These are phyloP conservation scores for Sialis lutaria DNA, from an alignment of 2,888 invertebrate species.

Conservation along the genomic window DNA sequence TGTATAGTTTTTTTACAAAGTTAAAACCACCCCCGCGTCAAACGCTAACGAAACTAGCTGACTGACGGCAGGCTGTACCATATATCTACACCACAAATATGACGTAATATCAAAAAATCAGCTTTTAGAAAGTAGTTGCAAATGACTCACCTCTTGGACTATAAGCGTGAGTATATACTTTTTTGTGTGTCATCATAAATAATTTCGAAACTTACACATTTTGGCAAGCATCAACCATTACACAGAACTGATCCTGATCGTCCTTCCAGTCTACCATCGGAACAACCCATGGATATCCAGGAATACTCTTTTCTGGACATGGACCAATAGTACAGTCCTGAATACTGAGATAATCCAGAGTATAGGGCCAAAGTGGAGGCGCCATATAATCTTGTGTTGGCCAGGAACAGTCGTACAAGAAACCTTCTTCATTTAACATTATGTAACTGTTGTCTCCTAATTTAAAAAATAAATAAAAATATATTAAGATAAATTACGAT, in stretches of 20 bases:
- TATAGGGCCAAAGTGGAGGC: slow-evolving; percentile 42
- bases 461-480: background rate
- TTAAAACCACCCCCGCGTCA: no score
- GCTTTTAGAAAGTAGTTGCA: no score
- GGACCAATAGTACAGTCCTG: slow-evolving; percentile 35
- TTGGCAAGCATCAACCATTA: slow-evolving; percentile 37
- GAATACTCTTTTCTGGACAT: slow-evolving; percentile 28
- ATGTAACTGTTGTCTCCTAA: slow-evolving; percentile 28
- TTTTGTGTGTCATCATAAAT: no score
- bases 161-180: no score
- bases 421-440: slow-evolving; percentile 26
- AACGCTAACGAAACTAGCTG: no score
- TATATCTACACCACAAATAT: no score
- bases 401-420: slow-evolving; percentile 40
- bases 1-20: no score
- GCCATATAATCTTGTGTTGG: slow-evolving; percentile 27
- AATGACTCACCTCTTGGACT: no score
- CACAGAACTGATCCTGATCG: slow-evolving; percentile 26
- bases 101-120: no score
- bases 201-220: slow-evolving; percentile 20
- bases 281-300: slow-evolving; percentile 36
- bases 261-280: slow-evolving; percentile 38
- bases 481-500: background rate
- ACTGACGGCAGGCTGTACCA: no score
- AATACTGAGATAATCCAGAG: slow-evolving; percentile 32